These are phyloP conservation scores for Meloidogyne chitwoodi DNA, from an alignment of 1,140 invertebrate genomes.

Conservation along the genomic window DNA sequence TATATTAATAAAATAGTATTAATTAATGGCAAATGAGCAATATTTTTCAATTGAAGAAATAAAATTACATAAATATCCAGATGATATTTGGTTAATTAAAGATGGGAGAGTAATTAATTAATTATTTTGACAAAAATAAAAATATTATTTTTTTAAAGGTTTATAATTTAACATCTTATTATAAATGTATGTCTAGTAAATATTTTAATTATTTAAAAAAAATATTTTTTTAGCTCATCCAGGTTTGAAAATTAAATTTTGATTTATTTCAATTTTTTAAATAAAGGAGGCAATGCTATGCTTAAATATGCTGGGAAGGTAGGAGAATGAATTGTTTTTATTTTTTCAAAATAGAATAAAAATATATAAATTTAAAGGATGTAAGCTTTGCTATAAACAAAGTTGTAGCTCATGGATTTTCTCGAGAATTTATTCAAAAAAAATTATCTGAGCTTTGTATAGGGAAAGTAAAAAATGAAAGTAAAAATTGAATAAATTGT, in stretches of 20 bases:
- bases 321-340: neutral
- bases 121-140: neutral
- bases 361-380: neutral
- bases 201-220: neutral
- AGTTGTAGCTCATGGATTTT: conserved; percentile 1
- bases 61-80: neutral
- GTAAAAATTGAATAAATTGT: too few relatives aligned
- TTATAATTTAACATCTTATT: conserved; percentile 10
- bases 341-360: too few relatives aligned
- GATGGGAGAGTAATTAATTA: neutral
- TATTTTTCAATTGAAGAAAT: conserved; percentile 9
- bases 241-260: neutral
- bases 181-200: conserved; percentile 8
- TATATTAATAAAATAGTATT: too few relatives aligned
- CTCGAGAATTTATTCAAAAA: conserved; percentile 6
- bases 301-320: conserved; percentile 24
- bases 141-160: conserved; percentile 1
- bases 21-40: neutral
- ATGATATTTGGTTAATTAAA: conserved; percentile 19
- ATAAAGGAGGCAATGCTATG: conserved; percentile 11
- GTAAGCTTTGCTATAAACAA: conserved; percentile 8
- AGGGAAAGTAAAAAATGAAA: conserved; percentile 1
- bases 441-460: conserved; percentile 11
- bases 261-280: neutral
- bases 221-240: conserved; percentile 19